Evolutionary conservation across 1,140 invertebrate genomes (phyloP).

Genomic region (Trichoplusia ni): DNA sequence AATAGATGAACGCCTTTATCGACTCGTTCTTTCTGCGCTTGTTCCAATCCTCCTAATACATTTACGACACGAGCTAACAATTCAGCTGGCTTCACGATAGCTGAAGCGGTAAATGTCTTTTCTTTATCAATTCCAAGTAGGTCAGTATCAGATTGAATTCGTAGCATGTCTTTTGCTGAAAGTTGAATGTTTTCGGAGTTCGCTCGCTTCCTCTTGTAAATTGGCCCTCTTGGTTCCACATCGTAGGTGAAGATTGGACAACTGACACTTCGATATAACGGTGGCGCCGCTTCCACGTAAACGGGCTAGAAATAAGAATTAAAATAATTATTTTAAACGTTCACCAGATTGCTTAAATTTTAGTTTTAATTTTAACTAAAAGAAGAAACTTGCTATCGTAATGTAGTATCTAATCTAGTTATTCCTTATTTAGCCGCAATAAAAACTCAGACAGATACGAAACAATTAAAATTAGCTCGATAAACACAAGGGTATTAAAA

Average conservation of each 20-base stretch:
- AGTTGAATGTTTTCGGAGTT: constrained; percentile 83
- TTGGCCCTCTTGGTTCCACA: constrained; percentile 74
- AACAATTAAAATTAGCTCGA: too few relatives aligned
- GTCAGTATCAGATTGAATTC: constrained; percentile 88
- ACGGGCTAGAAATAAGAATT: constrained; percentile 75
- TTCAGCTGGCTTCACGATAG: constrained; percentile 87
- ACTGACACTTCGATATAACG: constrained; percentile 79
- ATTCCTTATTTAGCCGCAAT: too few relatives aligned
- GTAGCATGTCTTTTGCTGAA: constrained; percentile 78
- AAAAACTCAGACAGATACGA: too few relatives aligned
- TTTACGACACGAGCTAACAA: constrained; percentile 88
- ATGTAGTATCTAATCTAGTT: too few relatives aligned
- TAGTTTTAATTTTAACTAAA: too few relatives aligned
- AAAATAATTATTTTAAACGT: constrained; percentile 23
- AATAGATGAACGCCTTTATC: constrained; percentile 84
- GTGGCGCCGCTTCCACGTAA: constrained; percentile 77
- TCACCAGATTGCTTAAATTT: too few relatives aligned
- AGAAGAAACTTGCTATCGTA: too few relatives aligned
- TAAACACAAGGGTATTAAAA: too few relatives aligned
- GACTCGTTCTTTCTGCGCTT: constrained; percentile 69
- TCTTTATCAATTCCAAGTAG: constrained; percentile 88
- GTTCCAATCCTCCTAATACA: constrained; percentile 85
- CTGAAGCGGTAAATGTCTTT: constrained; percentile 86
- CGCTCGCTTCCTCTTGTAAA: constrained; percentile 82
- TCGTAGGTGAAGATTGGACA: constrained; percentile 84